These are phyloP conservation scores for Hyperoplus lanceolatus DNA, from an alignment of 2,797 vertebrate species.

Conservation along the genomic window DNA sequence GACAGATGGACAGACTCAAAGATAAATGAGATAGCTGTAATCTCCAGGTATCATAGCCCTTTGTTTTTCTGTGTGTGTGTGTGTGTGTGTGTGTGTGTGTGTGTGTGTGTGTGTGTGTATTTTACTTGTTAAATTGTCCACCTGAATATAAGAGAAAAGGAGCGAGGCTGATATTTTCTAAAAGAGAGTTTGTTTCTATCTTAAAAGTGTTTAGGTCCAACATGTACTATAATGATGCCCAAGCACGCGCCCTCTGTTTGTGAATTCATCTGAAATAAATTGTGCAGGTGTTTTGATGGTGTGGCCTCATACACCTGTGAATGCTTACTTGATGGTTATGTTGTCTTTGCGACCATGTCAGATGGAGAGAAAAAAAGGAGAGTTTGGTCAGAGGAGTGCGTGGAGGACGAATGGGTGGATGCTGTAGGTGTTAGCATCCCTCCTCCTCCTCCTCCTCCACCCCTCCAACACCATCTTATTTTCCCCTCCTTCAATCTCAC, in stretches of 20 bases:
- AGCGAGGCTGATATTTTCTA: too few relatives aligned
- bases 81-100: too few relatives aligned
- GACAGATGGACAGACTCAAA: slow-evolving; percentile 56
- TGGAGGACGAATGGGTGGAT: slow-evolving; percentile 75
- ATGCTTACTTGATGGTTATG: slow-evolving; percentile 18
- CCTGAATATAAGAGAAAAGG: background rate
- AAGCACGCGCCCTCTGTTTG: background rate
- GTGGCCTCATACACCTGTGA: slow-evolving; percentile 28
- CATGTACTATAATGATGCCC: slow-evolving; percentile 17
- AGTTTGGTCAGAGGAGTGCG: slow-evolving; percentile 69
- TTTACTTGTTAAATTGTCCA: slow-evolving; percentile 29
- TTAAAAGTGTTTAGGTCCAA: slow-evolving; percentile 44
- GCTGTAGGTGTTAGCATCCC: slow-evolving; percentile 80
- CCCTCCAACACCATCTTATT: slow-evolving; percentile 83
- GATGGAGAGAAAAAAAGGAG: slow-evolving; percentile 63
- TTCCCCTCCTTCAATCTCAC: slow-evolving; percentile 85
- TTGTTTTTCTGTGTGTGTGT: slow-evolving; percentile 11
- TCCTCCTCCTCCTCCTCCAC: slow-evolving; percentile 50
- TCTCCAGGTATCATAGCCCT: slow-evolving; percentile 29
- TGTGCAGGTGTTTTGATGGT: slow-evolving; percentile 14
- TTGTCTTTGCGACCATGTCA: slow-evolving; percentile 54
- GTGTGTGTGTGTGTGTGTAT: slow-evolving; percentile 15
- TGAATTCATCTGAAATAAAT: slow-evolving; percentile 29
- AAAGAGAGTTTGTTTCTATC: slow-evolving; percentile 45
- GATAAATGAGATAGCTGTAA: slow-evolving; percentile 31